phyloP scores from a whole-genome alignment of 2,797 vertebrate genomes.

The Ceyx erithaca region DNA sequence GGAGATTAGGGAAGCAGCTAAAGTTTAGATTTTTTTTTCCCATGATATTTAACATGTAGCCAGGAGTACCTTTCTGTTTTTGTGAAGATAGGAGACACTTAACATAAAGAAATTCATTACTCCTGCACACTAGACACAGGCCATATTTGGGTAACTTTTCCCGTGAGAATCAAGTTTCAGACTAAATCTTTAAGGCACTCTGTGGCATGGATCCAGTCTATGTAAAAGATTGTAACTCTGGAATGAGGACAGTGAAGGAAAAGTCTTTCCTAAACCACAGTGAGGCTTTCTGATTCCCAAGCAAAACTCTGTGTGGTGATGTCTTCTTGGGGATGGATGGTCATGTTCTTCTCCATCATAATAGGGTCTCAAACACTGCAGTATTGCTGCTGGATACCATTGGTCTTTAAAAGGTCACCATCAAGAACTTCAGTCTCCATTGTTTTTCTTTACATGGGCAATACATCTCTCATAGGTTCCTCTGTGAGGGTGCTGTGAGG shows the following conservation, averaged over 20 bases:
- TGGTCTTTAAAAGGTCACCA: neutral
- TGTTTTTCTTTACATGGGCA: neutral
- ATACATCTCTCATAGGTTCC: neutral
- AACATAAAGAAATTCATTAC: neutral
- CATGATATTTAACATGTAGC: neutral
- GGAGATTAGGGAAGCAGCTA: neutral
- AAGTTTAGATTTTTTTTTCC: neutral
- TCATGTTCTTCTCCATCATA: neutral
- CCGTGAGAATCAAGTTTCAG: slow-evolving; percentile 17
- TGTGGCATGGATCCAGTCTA: slow-evolving; percentile 19
- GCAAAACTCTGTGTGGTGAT: neutral
- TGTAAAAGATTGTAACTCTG: neutral
- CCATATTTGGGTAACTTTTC: slow-evolving; percentile 52
- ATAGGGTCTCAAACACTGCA: neutral
- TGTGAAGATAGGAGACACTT: neutral
- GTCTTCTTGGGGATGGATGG: neutral
- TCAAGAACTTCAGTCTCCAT: neutral
- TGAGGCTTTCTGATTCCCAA: neutral
- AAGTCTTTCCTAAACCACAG: slow-evolving; percentile 13
- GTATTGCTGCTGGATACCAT: neutral
- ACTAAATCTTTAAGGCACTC: neutral
- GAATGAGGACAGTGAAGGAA: neutral
- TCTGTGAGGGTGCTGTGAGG: neutral
- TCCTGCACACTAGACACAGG: neutral
- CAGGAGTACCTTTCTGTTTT: slow-evolving; percentile 19